Conservation (phyloP, 1,140 invertebrate species). For the Hormaphis cornu region DNA sequence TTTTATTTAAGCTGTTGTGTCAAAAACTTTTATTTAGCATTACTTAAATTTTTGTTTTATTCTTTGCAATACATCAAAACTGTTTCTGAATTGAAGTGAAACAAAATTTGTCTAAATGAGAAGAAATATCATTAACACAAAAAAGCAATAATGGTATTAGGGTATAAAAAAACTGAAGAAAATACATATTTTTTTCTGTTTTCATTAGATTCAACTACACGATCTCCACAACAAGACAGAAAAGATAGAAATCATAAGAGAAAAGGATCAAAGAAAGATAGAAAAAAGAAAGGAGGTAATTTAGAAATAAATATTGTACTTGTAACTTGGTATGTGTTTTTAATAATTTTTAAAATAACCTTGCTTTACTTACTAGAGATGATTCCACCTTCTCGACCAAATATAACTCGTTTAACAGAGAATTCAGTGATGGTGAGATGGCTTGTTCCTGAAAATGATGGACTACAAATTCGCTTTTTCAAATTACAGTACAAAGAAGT, state of each 20-base stretch:
- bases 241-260: constrained; percentile 21
- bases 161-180: neutral
- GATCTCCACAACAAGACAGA: constrained; percentile 12
- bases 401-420: constrained; percentile 72
- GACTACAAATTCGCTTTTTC: constrained; percentile 76
- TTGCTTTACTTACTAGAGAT: constrained; percentile 47
- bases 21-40: too few species aligned
- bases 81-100: too few species aligned
- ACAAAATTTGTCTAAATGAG: too few species aligned
- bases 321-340: constrained; percentile 36
- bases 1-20: too few species aligned
- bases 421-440: constrained; percentile 88
- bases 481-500: constrained; percentile 78
- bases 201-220: constrained; percentile 34
- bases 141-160: neutral
- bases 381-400: constrained; percentile 75
- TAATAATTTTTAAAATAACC: neutral
- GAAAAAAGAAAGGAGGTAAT: constrained; percentile 32
- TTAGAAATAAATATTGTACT: constrained; percentile 35
- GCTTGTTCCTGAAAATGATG: constrained; percentile 65
- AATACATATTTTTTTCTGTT: constrained; percentile 16
- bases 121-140: neutral
- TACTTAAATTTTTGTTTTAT: too few species aligned
- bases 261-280: constrained; percentile 10
- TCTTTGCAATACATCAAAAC: too few species aligned